Evolutionary conservation across 2,797 vertebrate species (phyloP), one percentile per base, ranked within the genome.

Genomic region (Serranus cabrilla): DNA sequence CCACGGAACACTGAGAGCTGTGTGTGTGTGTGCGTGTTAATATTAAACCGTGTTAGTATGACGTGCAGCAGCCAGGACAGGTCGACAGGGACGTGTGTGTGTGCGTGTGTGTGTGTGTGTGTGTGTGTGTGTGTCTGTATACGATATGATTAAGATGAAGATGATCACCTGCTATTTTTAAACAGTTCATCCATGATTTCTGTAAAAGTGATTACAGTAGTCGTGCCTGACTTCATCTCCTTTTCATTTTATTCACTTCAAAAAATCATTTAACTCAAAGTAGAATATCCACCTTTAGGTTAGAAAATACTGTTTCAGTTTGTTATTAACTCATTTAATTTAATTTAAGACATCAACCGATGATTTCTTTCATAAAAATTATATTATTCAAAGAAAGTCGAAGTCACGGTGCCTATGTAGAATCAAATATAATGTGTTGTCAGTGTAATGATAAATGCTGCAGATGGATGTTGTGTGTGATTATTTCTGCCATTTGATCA

Each of bases 91-190:
- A 31, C n/a, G n/a, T n/a, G n/a, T n/a, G n/a, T n/a, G 3, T 6
- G 27, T 6, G 27, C 8, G 34, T 34, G 34, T 34, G 34, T 34
- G 34, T 34, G 34, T 34, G 34, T 34, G 34, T 34, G 34, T 34
- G 34, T 9, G 27, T 75, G 51, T 51, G 23, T 51, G 57, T 31
- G 60, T 12, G 13, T 12, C 14, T 8, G 45, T 0, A 14, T 46
- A 23, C 50, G 63, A 56, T 58, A 54, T 56, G 7, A 70, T 68
- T 21, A 39, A 61, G 54, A 1, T 69, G 27, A 54, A 66, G 51
- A 49, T 9, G 51, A 76, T 70, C 25, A 59, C 25, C 40, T 7
- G 11, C 37, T 73, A 42, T 66, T 74, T 71, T 42, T 50, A 34
- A 40, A 65, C 1, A 16, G 31, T 57, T 45, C 16, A 52, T 56